Percentiles rank a stretch among this genome's conserved stretches.
These are phyloP conservation scores for Rhagonycha lutea DNA, from an alignment of 2,888 invertebrate genomes.

Conservation along the genomic window DNA sequence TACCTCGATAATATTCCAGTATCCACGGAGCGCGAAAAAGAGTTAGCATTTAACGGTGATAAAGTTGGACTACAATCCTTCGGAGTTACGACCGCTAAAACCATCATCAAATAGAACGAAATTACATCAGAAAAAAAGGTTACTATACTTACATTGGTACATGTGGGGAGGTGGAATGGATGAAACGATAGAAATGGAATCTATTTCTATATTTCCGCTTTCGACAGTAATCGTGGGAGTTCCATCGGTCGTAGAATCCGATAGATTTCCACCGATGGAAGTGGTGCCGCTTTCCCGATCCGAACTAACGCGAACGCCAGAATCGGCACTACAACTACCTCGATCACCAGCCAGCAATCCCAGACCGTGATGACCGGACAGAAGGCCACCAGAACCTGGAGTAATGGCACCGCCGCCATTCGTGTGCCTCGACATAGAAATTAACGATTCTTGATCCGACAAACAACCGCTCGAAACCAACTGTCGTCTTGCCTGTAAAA, in stretches of 20 bases:
- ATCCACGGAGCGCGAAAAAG: slow-evolving; percentile 77
- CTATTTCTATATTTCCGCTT: slow-evolving; percentile 69
- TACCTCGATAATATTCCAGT: slow-evolving; percentile 69
- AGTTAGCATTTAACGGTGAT: slow-evolving; percentile 77
- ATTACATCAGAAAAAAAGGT: background rate
- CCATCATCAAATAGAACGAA: background rate
- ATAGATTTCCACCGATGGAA: slow-evolving; percentile 80
- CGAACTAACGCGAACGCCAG: slow-evolving; percentile 82
- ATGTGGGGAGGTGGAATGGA: slow-evolving; percentile 69
- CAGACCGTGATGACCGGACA: slow-evolving; percentile 57
- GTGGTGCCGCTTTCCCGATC: slow-evolving; percentile 81
- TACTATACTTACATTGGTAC: slow-evolving; percentile 72
- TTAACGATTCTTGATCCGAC: slow-evolving; percentile 79
- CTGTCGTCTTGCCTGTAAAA: slow-evolving; percentile 69
- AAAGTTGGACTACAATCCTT: slow-evolving; percentile 84
- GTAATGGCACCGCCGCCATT: slow-evolving; percentile 67
- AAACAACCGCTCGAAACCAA: slow-evolving; percentile 77
- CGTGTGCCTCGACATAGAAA: slow-evolving; percentile 67
- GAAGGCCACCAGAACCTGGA: slow-evolving; percentile 60
- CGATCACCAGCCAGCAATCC: slow-evolving; percentile 66
- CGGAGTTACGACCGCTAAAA: slow-evolving; percentile 70
- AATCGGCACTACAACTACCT: slow-evolving; percentile 86
- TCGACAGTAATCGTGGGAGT: slow-evolving; percentile 63
- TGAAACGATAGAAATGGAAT: slow-evolving; percentile 72
- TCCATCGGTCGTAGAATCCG: slow-evolving; percentile 79